phyloP scores from a whole-genome alignment of 2,113 vertebrate species.

The Caranx melampygus region DNA sequence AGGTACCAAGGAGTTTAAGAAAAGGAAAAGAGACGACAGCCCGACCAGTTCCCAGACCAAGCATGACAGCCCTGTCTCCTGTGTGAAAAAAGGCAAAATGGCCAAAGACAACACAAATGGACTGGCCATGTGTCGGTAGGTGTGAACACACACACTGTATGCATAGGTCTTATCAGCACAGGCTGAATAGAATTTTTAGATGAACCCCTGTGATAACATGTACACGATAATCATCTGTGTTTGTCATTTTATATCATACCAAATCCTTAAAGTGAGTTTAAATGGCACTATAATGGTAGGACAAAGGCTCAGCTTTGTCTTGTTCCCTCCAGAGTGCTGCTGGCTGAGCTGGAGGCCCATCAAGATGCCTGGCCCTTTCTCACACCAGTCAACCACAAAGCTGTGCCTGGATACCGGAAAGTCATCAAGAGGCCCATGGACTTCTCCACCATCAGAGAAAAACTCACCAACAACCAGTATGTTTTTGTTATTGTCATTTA shows the following conservation, averaged over 20 bases:
- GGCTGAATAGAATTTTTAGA: not conserved
- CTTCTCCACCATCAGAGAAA: constrained; percentile 96
- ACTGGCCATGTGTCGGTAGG: constrained; percentile 89
- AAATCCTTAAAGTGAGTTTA: not conserved
- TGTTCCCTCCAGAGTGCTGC: constrained; percentile 85
- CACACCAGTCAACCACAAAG: constrained; percentile 95
- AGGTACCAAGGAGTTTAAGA: constrained; percentile 87
- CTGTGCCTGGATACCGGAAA: constrained; percentile 96
- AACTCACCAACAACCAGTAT: constrained; percentile 93
- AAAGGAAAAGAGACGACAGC: constrained; percentile 89
- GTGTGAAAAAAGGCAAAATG: constrained; percentile 88
- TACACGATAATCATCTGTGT: not conserved
- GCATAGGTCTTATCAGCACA: constrained; percentile 76
- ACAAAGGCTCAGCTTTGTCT: not conserved
- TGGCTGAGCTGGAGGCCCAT: constrained; percentile 95
- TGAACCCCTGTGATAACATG: not conserved
- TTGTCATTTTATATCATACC: not conserved
- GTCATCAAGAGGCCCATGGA: constrained; percentile 99
- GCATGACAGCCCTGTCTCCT: constrained; percentile 83
- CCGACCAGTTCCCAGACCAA: constrained; percentile 81
- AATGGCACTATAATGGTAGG: not conserved
- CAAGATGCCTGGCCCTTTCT: constrained; percentile 97
- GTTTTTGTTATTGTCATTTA: constrained; percentile 64
- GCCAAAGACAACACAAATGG: constrained; percentile 87
- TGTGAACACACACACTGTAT: not conserved